Evolutionary conservation across 2,113 vertebrate species (phyloP).

Genomic region (Corythaeola cristata): DNA sequence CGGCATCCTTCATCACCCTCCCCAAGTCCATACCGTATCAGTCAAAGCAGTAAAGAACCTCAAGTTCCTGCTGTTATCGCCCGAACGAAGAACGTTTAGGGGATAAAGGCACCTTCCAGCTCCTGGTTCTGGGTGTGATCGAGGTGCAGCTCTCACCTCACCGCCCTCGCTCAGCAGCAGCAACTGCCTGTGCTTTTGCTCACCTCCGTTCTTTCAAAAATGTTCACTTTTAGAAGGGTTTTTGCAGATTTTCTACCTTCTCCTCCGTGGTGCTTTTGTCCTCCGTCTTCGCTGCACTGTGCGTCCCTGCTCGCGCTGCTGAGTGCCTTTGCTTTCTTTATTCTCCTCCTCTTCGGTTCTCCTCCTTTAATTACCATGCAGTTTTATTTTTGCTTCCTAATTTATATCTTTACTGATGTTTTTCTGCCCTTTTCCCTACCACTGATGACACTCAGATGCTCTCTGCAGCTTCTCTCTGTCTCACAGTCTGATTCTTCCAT

Average conservation of each 20-base stretch:
- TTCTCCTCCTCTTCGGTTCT: neutral
- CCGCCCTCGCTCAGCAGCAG: neutral
- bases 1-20: neutral
- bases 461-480: neutral
- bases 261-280: neutral
- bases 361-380: neutral
- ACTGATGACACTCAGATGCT: neutral
- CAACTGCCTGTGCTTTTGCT: neutral
- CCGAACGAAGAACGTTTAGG: neutral
- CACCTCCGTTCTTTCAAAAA: neutral
- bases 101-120: neutral
- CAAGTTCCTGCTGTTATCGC: neutral
- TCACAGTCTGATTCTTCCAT: neutral
- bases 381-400: neutral
- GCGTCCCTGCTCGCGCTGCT: neutral
- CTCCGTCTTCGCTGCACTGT: neutral
- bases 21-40: neutral
- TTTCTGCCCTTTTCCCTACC: neutral
- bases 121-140: neutral
- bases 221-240: neutral
- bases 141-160: neutral
- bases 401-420: neutral
- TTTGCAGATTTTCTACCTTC: neutral
- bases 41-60: neutral
- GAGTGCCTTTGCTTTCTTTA: neutral